Evolutionary conservation across 2,797 vertebrate species (phyloP), one percentile per base, ranked within the genome.

Genomic region (Trematomus bernacchii): DNA sequence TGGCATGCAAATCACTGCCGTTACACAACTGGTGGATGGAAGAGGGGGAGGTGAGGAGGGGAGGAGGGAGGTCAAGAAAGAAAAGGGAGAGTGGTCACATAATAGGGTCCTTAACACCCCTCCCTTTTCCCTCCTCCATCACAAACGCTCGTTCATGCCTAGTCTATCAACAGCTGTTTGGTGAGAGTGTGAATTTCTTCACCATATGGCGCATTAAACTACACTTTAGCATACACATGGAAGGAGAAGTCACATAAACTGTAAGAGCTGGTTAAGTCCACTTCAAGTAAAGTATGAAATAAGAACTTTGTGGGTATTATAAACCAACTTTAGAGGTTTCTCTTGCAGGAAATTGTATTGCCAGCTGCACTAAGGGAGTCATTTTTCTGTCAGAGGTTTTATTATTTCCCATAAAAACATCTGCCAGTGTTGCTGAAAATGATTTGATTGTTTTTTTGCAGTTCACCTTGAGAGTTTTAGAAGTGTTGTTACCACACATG

Each of bases 21-120:
- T 93, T 93, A 85, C 87, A 93, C 90, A 93, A 92, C 83, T 73
- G 67, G 83, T 80, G 76, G 50, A 62, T 12, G 21, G 70, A 55
- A 51, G 53, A 30, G 30, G 69, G 57, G 66, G 21, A 33, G 58
- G 30, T 44, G 52, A 18, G 1, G 12, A 12, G 37, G 21, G 30
- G 21, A 13, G 66, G 33, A 10, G 18, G 42, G 13, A 1, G 54
- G 8, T 37, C 33, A 37, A 37, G 21, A 19, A 50, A 15, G 30
- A 46, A 53, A 71, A 43, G 40, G 19, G 21, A 64, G 47, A 62
- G 30, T 51, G 12, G 66, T 30, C 43, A 16, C 51, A 90, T 71
- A 85, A 88, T 66, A 40, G 62, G 42, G 37, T 23, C 67, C 67
- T 68, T 77, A 69, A n/a, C 44, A 67, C 52, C 50, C 65, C 40